Percentiles rank a stretch among this genome's conserved stretches.
Evolutionary conservation across 2,888 invertebrate genomes (phyloP).

Genomic region (Cataglyphis cursor): DNA sequence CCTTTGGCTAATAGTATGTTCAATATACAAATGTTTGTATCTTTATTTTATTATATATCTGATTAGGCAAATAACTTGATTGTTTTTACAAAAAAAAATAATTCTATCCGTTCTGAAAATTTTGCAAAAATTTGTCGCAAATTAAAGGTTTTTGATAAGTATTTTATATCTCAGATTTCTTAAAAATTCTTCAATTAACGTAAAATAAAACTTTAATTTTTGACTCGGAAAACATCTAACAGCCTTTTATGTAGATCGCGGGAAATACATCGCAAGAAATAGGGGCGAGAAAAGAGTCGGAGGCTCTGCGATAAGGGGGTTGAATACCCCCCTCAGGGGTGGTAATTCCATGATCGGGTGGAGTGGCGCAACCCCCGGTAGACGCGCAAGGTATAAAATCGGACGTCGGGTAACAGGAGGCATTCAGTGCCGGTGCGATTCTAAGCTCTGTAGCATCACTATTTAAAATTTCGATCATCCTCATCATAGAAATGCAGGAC

Average conservation of each 20-base stretch:
- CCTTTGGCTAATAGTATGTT: not conserved
- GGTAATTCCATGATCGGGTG: slow-evolving; percentile 40
- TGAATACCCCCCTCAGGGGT: slow-evolving; percentile 45
- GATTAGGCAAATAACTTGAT: not conserved
- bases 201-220: not conserved
- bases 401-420: slow-evolving; percentile 74
- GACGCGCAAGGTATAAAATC: slow-evolving; percentile 81
- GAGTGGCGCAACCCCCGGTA: slow-evolving; percentile 50
- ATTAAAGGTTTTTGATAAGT: not conserved
- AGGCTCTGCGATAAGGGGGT: slow-evolving; percentile 62
- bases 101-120: not conserved
- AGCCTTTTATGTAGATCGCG: not conserved
- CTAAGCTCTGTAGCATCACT: slow-evolving; percentile 60
- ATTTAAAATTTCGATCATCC: slow-evolving; percentile 56
- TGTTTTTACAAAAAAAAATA: not conserved
- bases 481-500: slow-evolving; percentile 71
- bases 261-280: slow-evolving; percentile 17
- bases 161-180: not conserved
- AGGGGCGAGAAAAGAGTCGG: slow-evolving; percentile 45
- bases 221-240: not conserved
- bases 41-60: not conserved
- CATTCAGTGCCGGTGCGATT: slow-evolving; percentile 78
- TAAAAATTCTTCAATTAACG: not conserved
- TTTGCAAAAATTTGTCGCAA: not conserved
- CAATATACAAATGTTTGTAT: not conserved